Base-by-base conservation (phyloP, 2,888 invertebrate species). In the Spicauda simplicius region DNA sequence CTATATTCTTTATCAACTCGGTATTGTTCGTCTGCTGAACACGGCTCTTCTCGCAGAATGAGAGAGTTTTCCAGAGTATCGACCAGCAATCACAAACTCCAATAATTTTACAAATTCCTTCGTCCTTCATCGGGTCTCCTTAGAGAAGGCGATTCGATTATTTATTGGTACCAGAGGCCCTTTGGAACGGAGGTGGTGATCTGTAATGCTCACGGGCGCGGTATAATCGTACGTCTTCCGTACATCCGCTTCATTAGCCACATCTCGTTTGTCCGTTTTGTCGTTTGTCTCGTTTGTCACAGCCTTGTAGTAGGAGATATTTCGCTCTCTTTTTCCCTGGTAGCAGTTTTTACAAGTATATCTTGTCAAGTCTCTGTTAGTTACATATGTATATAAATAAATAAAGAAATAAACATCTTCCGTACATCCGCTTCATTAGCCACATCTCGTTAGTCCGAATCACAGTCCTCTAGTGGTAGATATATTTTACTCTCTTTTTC, bases 371-470 rank as follows among this genome's bases (percentile, higher is more conserved):
- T n/a, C n/a, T n/a, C n/a, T n/a, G n/a, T n/a, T n/a, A n/a, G n/a
- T n/a, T n/a, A n/a, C n/a, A n/a, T n/a, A n/a, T n/a, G n/a, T n/a
- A n/a, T n/a, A n/a, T n/a, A n/a, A n/a, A n/a, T n/a, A n/a, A n/a
- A n/a, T n/a, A n/a, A n/a, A n/a, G n/a, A n/a, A n/a, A 33, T 56
- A 33, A 56, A 56, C 55, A 48, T 48, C 48, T 33, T n/a, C n/a
- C 55, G 55, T 16, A 56, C 33, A 33, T 33, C 30, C 50, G 25
- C 18, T 60, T 60, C 50, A 60, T 60, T 60, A 60, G 59, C 48
- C 16, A 10, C 30, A 18, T 50, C 59, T 50, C 59, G 59, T 30
- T 60, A n/a, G 58, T 60, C 59, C 11, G 16, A 48, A 48, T 48
- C 48, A 6, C 5, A 16, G 48, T 16, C 16, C 48, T 16, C 16